Evolutionary conservation across 1,140 invertebrate species (phyloP).

Genomic region (Plectrocnemia conspersa): DNA sequence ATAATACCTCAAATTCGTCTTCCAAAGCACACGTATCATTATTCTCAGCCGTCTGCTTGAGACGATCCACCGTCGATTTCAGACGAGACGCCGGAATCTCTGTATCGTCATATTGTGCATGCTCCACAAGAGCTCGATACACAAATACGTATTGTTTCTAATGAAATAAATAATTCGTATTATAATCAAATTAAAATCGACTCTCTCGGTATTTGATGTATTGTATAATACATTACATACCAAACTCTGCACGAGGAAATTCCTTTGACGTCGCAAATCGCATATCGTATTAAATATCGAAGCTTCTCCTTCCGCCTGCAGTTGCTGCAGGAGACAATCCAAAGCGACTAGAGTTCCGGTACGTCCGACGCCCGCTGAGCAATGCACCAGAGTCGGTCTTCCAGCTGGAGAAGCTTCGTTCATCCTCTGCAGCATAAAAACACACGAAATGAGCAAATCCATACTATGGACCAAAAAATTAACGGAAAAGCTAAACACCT

Average conservation of each 20-base stretch:
- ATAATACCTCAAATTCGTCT: constrained; percentile 73
- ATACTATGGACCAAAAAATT: too few relatives aligned
- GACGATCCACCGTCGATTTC: constrained; percentile 63
- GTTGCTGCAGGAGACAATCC: constrained; percentile 81
- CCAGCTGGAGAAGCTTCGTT: constrained; percentile 81
- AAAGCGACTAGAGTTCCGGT: constrained; percentile 88
- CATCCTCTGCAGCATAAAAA: constrained; percentile 57
- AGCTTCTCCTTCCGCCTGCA: constrained; percentile 73
- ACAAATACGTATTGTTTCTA: constrained; percentile 98
- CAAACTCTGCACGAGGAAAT: constrained; percentile 88
- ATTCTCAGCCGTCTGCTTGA: constrained; percentile 57
- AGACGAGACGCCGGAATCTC: constrained; percentile 72
- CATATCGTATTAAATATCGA: constrained; percentile 88
- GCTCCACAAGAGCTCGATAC: constrained; percentile 90
- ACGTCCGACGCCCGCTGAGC: constrained; percentile 86
- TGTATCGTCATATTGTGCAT: constrained; percentile 89
- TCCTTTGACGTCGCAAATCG: constrained; percentile 82
- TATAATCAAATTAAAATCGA: background rate
- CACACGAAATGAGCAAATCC: too few relatives aligned
- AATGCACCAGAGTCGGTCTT: constrained; percentile 84
- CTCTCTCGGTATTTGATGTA: too few relatives aligned
- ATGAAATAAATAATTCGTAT: constrained; percentile 33
- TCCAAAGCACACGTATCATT: constrained; percentile 66
- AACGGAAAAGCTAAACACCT: constrained; percentile 41
- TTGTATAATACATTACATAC: constrained; percentile 48